Conservation (phyloP, 2,797 vertebrate genomes). For the Taenioides sp. region DNA sequence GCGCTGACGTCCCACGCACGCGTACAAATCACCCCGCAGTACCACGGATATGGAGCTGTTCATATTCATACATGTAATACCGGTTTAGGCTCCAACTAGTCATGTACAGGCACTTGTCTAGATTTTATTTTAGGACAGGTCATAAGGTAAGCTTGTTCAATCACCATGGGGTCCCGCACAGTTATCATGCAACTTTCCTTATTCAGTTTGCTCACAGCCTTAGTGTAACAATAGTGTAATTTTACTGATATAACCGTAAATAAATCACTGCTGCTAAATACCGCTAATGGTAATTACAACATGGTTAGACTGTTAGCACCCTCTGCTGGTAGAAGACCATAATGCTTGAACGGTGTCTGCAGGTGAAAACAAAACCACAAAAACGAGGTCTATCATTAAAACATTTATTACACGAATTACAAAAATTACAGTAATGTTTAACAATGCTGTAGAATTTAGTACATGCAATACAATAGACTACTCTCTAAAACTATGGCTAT, state of each 20-base stretch:
- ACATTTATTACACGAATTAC: slow-evolving; percentile 1
- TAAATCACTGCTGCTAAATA: background rate
- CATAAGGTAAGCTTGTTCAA: background rate
- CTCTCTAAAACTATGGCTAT: background rate
- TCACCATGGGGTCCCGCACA: background rate
- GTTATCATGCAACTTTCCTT: background rate
- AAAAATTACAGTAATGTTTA: slow-evolving; percentile 17
- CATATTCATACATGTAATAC: background rate
- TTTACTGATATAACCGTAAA: background rate
- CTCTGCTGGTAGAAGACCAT: slow-evolving; percentile 8
- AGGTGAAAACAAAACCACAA: background rate
- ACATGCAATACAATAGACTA: background rate
- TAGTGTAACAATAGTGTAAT: background rate
- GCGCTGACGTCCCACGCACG: slow-evolving; percentile 74
- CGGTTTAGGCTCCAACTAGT: background rate
- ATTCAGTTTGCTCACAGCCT: background rate
- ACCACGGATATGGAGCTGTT: slow-evolving; percentile 13
- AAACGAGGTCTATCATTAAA: background rate
- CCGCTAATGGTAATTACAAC: background rate
- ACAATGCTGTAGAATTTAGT: background rate
- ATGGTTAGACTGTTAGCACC: slow-evolving; percentile 35
- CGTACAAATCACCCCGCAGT: slow-evolving; percentile 72
- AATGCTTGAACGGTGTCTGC: background rate
- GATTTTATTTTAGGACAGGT: background rate
- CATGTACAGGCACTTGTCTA: background rate